Evolutionary conservation across 2,797 vertebrate genomes (phyloP), one percentile per base, ranked within the genome.

Genomic region (Gouania willdenowi): DNA sequence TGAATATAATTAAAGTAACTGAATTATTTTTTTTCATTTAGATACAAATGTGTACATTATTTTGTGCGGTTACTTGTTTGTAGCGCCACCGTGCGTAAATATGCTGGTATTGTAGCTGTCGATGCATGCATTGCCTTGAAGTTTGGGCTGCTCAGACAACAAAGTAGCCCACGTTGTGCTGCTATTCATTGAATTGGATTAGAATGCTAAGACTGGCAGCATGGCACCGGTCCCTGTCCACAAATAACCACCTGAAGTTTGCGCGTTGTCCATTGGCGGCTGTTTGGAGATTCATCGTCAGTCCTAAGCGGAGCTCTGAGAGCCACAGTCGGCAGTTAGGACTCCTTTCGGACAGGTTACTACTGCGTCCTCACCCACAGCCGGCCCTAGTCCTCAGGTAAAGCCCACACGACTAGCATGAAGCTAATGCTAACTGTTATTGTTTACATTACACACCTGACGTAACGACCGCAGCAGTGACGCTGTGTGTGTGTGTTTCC

Each of bases 191-290:
- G 5, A 8, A 25, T 7, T 28, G 46, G 64, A 43, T 71, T 78
- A 84, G 35, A 59, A 88, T 89, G 87, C 66, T 87, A 29, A 78
- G 73, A 34, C 47, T 75, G 7, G 53, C 56, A 37, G 53, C 56
- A 37, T 77, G 70, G 75, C 61, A 62, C 42, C 58, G 66, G 8
- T 59, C 64, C 10, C 32, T 50, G 46, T 72, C 47, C 28, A 64
- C 5, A 49, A 49, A 28, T 56, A 76, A 63, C 38, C 3, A 15
- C 6, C 38, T 33, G 24, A 33, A 64, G 28, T 53, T 60, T 2
- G 24, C 26, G 19, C 56, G 50, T 7, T 63, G 9, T 14, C 74
- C 5, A 15, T 44, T n/a, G n/a, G 47, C 48, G 11, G 65, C 30
- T 8, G 27, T 65, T 11, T 4, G 22, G 4, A 6, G 37, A 40